These are phyloP conservation scores for Miichthys miiuy DNA, from an alignment of 2,797 vertebrate species.

Conservation along the genomic window DNA sequence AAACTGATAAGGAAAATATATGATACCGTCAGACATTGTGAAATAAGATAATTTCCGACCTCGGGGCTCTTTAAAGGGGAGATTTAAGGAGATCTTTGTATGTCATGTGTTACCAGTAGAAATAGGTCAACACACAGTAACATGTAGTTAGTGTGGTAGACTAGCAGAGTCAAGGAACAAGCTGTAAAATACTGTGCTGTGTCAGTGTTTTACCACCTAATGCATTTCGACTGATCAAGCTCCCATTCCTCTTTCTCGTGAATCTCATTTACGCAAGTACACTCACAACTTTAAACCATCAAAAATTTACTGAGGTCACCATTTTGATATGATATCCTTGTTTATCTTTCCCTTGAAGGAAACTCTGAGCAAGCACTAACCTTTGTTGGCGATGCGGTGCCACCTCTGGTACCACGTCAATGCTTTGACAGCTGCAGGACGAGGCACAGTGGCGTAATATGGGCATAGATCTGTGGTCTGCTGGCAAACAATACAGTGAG, in stretches of 20 bases:
- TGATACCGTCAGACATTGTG: background rate
- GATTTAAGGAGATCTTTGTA: background rate
- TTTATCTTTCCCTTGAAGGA: background rate
- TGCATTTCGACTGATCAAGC: background rate
- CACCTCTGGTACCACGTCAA: background rate
- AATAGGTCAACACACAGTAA: background rate
- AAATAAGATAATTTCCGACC: background rate
- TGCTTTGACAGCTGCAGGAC: constrained; percentile 9
- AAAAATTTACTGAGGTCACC: background rate
- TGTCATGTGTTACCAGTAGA: background rate
- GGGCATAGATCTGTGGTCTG: background rate
- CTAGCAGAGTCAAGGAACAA: background rate
- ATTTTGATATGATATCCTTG: background rate
- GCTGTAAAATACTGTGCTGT: background rate
- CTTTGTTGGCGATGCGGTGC: background rate
- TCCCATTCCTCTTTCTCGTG: background rate
- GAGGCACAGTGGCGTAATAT: background rate
- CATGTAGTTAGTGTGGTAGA: background rate
- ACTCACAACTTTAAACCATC: constrained; percentile 3
- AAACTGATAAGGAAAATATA: background rate
- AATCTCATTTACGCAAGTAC: background rate
- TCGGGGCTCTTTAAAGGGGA: background rate
- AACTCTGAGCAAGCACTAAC: background rate
- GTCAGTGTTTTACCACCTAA: background rate
- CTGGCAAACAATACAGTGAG: background rate